These are phyloP conservation scores for Liodrosophila aerea DNA, from an alignment of 2,888 invertebrate species.

Conservation along the genomic window DNA sequence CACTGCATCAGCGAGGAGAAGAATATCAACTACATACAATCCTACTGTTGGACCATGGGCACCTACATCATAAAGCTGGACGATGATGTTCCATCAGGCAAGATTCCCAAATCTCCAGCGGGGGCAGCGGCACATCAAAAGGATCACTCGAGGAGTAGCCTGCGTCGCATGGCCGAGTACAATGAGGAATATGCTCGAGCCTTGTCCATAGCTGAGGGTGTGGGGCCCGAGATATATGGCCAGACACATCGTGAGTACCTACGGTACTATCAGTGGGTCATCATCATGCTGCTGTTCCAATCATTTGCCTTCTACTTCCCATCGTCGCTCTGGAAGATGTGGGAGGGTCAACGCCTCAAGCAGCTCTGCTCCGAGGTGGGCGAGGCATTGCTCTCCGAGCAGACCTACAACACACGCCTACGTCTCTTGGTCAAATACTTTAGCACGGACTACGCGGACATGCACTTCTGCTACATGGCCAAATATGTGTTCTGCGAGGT, in stretches of 20 bases:
- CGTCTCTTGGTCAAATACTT: conserved; percentile 78
- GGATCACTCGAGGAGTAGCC: background rate
- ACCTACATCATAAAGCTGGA: conserved; percentile 84
- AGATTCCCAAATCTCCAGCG: too few relatives aligned
- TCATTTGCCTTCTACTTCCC: conserved; percentile 80
- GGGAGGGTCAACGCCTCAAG: conserved; percentile 83
- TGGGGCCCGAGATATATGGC: conserved; percentile 62
- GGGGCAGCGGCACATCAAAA: background rate
- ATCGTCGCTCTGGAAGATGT: conserved; percentile 81
- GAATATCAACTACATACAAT: conserved; percentile 86
- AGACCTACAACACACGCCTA: conserved; percentile 69
- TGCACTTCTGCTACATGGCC: conserved; percentile 84
- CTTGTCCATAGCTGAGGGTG: conserved; percentile 69
- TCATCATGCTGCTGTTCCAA: conserved; percentile 78
- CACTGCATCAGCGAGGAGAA: conserved; percentile 86
- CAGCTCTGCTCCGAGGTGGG: conserved; percentile 80
- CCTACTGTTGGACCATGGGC: conserved; percentile 91
- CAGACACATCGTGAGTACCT: conserved; percentile 75
- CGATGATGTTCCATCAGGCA: background rate
- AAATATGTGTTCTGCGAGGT: conserved; percentile 89
- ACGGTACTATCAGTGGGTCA: conserved; percentile 82
- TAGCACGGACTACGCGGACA: conserved; percentile 74
- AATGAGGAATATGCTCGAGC: conserved; percentile 58
- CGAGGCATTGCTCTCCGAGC: conserved; percentile 73
- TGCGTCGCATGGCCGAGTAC: conserved; percentile 33